Base-by-base conservation (phyloP, 1,140 invertebrate genomes). In the Phenacoccus solenopsis region DNA sequence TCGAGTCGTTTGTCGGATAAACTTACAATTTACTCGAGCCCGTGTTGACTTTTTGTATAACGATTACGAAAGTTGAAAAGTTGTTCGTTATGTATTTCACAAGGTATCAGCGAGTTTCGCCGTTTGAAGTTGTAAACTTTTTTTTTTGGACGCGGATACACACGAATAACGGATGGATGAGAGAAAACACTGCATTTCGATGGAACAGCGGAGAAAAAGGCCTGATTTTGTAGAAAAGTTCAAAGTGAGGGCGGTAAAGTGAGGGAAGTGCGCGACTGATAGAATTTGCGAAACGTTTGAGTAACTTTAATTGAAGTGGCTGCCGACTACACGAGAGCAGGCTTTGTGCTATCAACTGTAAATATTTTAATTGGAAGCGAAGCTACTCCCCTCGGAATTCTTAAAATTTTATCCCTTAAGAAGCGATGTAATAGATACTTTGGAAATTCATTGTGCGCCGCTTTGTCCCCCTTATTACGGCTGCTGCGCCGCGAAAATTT, bases 271-370 rank as follows among this genome's bases (percentile, higher is more conserved):
- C 38, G 20, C 38, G 12, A n/a, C 38, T 49, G 38, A 49, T 49
- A 49, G 38, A 49, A 49, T 49, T 49, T 49, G 38, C 20, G 38
- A 49, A 49, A 49, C 38, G 38, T 49, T 49, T 49, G 38, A 49
- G 38, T 49, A 49, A 49, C 38, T 49, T 49, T 49, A 49, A 49
- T 49, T 49, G 38, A 49, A 49, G 38, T 49, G 38, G 38, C 4
- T 49, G 4, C 5, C 38, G 13, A n/a, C n/a, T n/a, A n/a, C n/a
- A 49, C 38, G 20, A 10, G 38, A 49, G 38, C 20, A 49, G 38
- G 38, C 38, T 49, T 49, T 49, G 38, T 49, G 38, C 38, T 49
- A 49, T 49, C 38, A 49, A 49, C 38, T 49, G 38, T 49, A 49
- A 49, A 49, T 49, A 49, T 49, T 49, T 49, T 49, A 49, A 49